Evolutionary conservation across 2,888 invertebrate species (phyloP).

Genomic region (Cyaniris semiargus): DNA sequence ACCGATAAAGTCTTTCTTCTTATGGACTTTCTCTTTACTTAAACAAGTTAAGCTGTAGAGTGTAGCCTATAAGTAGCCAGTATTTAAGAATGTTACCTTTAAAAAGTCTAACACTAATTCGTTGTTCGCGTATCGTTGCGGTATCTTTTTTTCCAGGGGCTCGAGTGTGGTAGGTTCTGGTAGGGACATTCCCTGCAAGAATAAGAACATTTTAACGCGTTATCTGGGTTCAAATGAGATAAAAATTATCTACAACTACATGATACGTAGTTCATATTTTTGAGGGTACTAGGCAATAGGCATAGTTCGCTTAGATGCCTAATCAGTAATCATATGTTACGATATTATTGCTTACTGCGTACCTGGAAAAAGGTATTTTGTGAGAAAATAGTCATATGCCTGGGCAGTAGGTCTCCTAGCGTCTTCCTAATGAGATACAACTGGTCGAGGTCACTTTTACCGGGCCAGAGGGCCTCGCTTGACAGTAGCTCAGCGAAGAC

Average conservation of each 20-base stretch:
- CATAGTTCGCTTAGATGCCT: too few relatives aligned
- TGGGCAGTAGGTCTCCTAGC: constrained; percentile 94
- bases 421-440: constrained; percentile 97
- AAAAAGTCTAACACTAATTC: constrained; percentile 90
- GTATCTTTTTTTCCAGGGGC: constrained; percentile 92
- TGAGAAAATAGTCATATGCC: constrained; percentile 97
- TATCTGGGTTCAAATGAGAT: too few relatives aligned
- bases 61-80: too few relatives aligned
- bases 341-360: neutral
- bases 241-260: neutral
- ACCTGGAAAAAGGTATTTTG: constrained; percentile 93
- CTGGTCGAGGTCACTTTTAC: constrained; percentile 99
- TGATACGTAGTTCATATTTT: too few relatives aligned
- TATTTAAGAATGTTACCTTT: constrained; percentile 77
- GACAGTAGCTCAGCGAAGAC: constrained; percentile 92
- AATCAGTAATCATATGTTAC: neutral
- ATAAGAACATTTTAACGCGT: neutral
- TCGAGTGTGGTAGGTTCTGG: constrained; percentile 94
- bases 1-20: too few relatives aligned
- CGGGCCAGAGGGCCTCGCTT: constrained; percentile 98
- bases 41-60: too few relatives aligned
- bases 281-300: too few relatives aligned
- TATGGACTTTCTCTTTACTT: too few relatives aligned
- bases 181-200: constrained; percentile 88
- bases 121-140: constrained; percentile 84